Base-by-base conservation (phyloP, 2,888 invertebrate species). In the Drosophila cracens region DNA sequence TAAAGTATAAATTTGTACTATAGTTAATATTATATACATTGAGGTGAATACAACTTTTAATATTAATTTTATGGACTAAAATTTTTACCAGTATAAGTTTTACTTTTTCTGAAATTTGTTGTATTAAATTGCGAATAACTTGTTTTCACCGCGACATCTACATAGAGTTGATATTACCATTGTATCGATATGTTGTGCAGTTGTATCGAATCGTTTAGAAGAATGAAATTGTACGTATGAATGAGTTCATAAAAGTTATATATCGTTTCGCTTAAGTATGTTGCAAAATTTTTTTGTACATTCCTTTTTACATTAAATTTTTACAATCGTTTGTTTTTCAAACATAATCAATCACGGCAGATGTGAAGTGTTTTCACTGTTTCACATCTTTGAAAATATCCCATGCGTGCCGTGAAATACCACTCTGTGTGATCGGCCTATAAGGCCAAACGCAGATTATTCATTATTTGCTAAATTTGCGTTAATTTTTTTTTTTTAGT, bases 61-160 rank as follows among this genome's bases (percentile, higher is more conserved):
- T 49, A 21, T 52, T 25, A 29, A 52, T 18, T 49, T 67, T 34
- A 33, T 25, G 18, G 7, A 27, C 25, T 7, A 49, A 3, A 51
- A 59, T 38, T 34, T 52, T 34, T 51, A 77, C 49, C 43, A 65
- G 54, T 43, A 34, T 13, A 51, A 33, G 31, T 58, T 73, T 66
- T 73, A 66, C 76, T 68, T 79, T 75, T 76, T 43, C 43, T 38
- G 57, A 73, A 79, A 76, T 51, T 71, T 66, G 67, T 78, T 75
- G 67, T 43, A 76, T 79, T 63, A 61, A 72, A 73, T 64, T 73
- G 78, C 79, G 72, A 79, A 64, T 76, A 68, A 69, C 73, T 79
- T 79, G 73, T 79, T 79, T 79, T 79, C 79, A 79, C 62, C 72
- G 76, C 68, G 72, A 75, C 68, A 79, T 60, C 56, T 51, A 43